Evolutionary conservation across 2,113 vertebrate species (phyloP), one percentile per base, ranked within the genome.

Genomic region (Toxostoma redivivum): DNA sequence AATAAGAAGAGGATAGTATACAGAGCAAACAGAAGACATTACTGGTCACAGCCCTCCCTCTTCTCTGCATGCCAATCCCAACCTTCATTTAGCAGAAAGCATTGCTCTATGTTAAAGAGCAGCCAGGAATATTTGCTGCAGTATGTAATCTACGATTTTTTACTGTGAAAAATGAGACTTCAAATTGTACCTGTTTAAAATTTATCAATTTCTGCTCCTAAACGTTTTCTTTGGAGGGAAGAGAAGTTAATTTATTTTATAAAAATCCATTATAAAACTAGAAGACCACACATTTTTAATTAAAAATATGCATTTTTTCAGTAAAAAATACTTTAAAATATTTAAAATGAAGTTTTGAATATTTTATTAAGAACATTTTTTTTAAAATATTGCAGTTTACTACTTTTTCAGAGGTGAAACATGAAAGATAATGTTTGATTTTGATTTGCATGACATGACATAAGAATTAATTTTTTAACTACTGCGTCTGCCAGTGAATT

Each of bases 381-480:
- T n/a, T n/a, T n/a, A n/a, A n/a, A n/a, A 9, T 56, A 33, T 12
- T 47, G 6, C 3, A 35, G 3, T 81, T 38, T 40, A 1, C 33
- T 86, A 57, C 12, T 40, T 70, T 61, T 38, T 53, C 35, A 33
- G 23, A 79, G 7, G 33, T 15, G 11, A 78, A 73, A 81, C 10
- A 20, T 65, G 7, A 61, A 81, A 78, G 9, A 28, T 58, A 31
- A 66, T 42, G 16, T 37, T 76, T 1, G 2, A 60, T 31, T 70
- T 73, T 21, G 3, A n/a, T 38, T 86, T 70, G 20, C 31, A 69
- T 8, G 0, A 23, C 31, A 69, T 8, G 0, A 23, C 2, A 11
- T 25, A n/a, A 73, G 37, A 61, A 64, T 40, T 72, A 4, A 2
- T 3, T 48, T 90, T 94, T 83, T 56, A 83, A 15, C 10, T 56